A percentile compares a stretch with the other conserved stretches of the same genome.
phyloP scores from a whole-genome alignment of 2,888 invertebrate genomes.

The Geophilus truncorum region DNA sequence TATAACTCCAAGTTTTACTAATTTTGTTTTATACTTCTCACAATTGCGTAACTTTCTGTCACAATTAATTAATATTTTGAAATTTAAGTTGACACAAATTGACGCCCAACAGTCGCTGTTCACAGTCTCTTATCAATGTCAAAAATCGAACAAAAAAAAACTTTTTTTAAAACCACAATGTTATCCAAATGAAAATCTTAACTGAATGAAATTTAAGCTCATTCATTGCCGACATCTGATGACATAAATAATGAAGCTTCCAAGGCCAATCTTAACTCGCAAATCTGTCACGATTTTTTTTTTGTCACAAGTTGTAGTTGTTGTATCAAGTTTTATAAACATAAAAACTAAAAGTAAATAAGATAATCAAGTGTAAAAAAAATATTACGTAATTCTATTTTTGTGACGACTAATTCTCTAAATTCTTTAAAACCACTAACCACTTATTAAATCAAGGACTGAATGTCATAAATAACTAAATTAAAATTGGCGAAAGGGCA shows the following conservation, averaged over 20 bases:
- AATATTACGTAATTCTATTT: not conserved
- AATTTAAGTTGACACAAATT: not conserved
- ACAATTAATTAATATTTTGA: not conserved
- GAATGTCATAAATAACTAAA: not conserved
- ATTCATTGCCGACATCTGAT: not conserved
- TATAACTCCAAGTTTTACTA: no score
- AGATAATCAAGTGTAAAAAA: not conserved
- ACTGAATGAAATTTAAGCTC: not conserved
- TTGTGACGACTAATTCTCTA: no score
- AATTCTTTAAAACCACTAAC: no score
- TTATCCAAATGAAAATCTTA: not conserved
- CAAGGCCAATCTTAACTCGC: not conserved
- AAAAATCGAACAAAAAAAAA: not conserved
- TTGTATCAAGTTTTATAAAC: not conserved
- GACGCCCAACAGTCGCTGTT: not conserved
- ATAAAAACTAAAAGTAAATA: not conserved
- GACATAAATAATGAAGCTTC: not conserved
- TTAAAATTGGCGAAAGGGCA: not conserved
- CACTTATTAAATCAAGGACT: not conserved
- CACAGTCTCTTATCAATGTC: not conserved
- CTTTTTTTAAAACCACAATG: not conserved
- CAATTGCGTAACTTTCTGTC: not conserved
- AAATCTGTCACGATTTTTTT: not conserved
- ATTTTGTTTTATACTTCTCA: not conserved
- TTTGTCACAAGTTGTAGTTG: not conserved